Conservation (phyloP, 2,797 vertebrate species). For the Pteropus rufus region DNA sequence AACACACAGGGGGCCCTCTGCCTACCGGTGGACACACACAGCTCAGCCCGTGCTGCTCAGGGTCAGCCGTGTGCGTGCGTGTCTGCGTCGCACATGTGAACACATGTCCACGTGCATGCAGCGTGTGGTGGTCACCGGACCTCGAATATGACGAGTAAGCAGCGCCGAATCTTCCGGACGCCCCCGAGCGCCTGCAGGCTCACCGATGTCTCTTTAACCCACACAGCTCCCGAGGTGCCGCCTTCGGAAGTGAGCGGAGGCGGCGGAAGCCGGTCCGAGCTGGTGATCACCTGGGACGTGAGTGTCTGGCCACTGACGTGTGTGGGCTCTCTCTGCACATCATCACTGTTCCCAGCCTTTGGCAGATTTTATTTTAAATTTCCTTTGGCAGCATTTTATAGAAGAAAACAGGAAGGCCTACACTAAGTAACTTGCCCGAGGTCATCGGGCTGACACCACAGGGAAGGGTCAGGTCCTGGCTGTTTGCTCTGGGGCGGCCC, state of each 20-base stretch:
- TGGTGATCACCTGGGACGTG: slow-evolving; percentile 99
- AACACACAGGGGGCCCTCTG: too few relatives aligned
- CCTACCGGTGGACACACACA: too few relatives aligned
- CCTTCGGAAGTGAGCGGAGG: slow-evolving; percentile 95
- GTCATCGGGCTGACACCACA: neutral
- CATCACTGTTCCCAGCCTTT: neutral
- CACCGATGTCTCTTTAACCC: slow-evolving; percentile 76
- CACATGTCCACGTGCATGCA: too few relatives aligned
- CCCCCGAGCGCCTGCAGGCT: too few relatives aligned
- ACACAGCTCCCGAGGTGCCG: slow-evolving; percentile 92
- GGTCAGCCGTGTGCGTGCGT: too few relatives aligned
- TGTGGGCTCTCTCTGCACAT: neutral
- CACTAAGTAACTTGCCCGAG: neutral
- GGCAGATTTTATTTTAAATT: neutral
- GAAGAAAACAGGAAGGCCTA: neutral
- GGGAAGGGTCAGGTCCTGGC: neutral
- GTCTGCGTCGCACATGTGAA: too few relatives aligned
- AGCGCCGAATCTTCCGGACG: neutral
- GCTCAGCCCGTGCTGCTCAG: too few relatives aligned
- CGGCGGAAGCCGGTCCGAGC: slow-evolving; percentile 96
- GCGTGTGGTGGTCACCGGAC: too few relatives aligned
- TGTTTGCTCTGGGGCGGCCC: neutral
- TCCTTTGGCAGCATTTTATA: neutral
- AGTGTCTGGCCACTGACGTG: slow-evolving; percentile 82
- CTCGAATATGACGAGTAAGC: neutral